These are phyloP conservation scores for Seriola rivoliana DNA, from an alignment of 2,113 vertebrate genomes.

Conservation along the genomic window DNA sequence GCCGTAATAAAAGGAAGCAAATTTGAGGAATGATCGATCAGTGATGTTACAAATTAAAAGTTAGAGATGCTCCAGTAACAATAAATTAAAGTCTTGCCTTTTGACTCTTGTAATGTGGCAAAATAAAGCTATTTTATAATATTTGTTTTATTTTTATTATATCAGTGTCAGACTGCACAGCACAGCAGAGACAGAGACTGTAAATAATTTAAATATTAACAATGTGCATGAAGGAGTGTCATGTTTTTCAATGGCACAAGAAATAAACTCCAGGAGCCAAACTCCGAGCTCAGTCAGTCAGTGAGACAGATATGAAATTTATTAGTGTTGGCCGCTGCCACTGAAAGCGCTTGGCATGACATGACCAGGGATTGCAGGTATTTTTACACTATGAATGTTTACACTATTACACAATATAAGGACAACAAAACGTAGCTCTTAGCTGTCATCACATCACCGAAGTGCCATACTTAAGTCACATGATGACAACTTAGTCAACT, in stretches of 20 bases:
- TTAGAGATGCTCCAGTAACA: neutral
- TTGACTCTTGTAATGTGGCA: neutral
- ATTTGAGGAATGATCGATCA: neutral
- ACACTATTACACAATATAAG: neutral
- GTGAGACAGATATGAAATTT: neutral
- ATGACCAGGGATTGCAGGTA: neutral
- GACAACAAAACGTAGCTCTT: neutral
- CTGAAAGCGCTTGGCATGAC: neutral
- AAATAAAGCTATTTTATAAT: conserved; percentile 36
- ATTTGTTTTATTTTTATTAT: neutral
- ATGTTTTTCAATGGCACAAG: no score
- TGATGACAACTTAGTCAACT: neutral
- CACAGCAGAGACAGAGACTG: neutral
- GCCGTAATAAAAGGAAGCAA: neutral
- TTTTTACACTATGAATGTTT: neutral
- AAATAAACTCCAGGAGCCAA: no score
- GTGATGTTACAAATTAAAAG: neutral
- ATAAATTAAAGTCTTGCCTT: neutral
- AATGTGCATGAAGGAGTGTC: neutral
- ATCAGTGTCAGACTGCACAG: neutral
- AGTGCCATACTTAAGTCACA: neutral
- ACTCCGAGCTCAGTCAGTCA: no score
- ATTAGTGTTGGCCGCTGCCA: neutral
- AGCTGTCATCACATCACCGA: neutral
- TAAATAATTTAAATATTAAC: neutral